phyloP scores from a whole-genome alignment of 2,797 vertebrate genomes.

The Artibeus jamaicensis region DNA sequence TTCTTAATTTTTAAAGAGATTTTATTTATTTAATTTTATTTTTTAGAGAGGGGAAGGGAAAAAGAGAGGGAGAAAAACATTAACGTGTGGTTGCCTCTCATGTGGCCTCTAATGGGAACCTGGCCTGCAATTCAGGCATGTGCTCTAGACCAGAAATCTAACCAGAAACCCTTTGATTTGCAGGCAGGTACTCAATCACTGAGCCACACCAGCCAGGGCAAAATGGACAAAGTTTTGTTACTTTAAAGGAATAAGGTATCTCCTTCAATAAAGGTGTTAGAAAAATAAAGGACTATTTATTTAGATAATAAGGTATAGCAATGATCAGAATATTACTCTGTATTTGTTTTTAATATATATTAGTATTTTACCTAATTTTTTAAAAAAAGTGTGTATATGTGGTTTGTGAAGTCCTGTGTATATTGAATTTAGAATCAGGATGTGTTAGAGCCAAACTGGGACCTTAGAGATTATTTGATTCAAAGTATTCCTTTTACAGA shows the following conservation, averaged over 20 bases:
- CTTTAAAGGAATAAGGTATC: not conserved
- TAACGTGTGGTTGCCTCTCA: too few relatives aligned
- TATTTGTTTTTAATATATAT: constrained; percentile 12
- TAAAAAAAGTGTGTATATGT: not conserved
- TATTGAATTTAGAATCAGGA: not conserved
- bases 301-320: not conserved
- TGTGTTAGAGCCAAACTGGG: not conserved
- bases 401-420: not conserved
- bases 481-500: constrained; percentile 22
- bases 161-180: too few relatives aligned
- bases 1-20: too few relatives aligned
- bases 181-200: too few relatives aligned
- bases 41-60: too few relatives aligned
- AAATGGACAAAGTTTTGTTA: not conserved
- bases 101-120: too few relatives aligned
- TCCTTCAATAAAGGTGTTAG: not conserved
- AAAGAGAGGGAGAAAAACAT: too few relatives aligned
- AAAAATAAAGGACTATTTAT: not conserved
- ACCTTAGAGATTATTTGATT: not conserved
- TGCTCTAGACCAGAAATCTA: too few relatives aligned
- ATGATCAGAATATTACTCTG: not conserved
- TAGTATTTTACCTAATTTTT: not conserved
- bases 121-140: too few relatives aligned
- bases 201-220: too few relatives aligned
- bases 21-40: too few relatives aligned